phyloP scores from a whole-genome alignment of 1,140 invertebrate species.

The Coptotermes formosanus region DNA sequence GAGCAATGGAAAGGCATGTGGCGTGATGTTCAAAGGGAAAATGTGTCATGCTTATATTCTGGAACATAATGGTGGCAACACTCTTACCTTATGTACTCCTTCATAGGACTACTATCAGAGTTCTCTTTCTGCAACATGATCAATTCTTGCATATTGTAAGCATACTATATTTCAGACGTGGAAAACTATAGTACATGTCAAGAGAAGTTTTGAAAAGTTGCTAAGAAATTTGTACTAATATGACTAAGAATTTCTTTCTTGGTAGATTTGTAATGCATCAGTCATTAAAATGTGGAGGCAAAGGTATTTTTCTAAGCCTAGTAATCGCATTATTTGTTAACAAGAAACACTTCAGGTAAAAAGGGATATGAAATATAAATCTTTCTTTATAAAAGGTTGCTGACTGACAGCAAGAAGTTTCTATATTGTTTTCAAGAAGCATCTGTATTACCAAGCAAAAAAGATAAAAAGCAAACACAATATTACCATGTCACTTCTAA shows the following conservation, averaged over 20 bases:
- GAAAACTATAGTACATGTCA: background rate
- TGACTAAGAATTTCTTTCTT: background rate
- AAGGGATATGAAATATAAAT: background rate
- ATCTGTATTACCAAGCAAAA: background rate
- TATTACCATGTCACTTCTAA: background rate
- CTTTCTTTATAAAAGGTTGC: background rate
- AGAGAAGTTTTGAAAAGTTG: background rate
- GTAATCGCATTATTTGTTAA: background rate
- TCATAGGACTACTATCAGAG: background rate
- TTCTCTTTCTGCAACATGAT: background rate
- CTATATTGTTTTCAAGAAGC: background rate
- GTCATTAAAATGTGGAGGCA: background rate
- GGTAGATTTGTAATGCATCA: too few species aligned
- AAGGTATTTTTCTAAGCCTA: background rate
- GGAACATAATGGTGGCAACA: background rate
- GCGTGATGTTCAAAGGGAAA: background rate
- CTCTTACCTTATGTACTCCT: background rate
- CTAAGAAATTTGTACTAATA: background rate
- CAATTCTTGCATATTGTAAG: background rate
- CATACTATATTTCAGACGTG: background rate
- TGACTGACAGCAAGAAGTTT: background rate
- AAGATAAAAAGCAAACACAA: background rate
- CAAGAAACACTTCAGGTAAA: background rate
- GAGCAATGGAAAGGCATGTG: constrained; percentile 15
- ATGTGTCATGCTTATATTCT: background rate